Percentiles rank a stretch among this genome's conserved stretches.
These are phyloP conservation scores for Danio jaintianensis DNA, from an alignment of 2,797 vertebrate species.

Conservation along the genomic window DNA sequence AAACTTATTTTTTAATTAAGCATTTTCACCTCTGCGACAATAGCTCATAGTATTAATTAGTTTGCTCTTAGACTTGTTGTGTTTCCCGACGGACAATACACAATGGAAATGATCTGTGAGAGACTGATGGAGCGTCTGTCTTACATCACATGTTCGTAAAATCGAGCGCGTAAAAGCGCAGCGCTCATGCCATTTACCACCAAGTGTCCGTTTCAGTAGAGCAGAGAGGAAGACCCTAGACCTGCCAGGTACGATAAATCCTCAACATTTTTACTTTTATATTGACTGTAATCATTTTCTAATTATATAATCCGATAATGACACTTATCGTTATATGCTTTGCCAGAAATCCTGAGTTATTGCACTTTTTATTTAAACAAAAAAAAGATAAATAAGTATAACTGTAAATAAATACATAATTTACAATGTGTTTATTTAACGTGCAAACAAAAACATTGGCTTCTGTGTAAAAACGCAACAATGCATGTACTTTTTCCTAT, in stretches of 20 bases:
- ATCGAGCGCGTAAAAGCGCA: neutral
- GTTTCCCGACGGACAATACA: neutral
- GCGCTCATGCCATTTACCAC: neutral
- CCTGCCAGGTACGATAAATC: neutral
- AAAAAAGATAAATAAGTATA: neutral
- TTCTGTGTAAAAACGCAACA: neutral
- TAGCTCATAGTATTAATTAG: neutral
- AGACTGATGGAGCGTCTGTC: neutral
- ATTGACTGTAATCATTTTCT: neutral
- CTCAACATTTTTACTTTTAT: neutral
- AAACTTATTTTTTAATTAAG: no score
- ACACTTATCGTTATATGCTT: neutral
- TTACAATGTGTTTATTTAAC: neutral
- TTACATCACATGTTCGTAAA: constrained; percentile 6
- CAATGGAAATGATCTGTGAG: neutral
- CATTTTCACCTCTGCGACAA: neutral
- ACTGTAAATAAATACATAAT: neutral
- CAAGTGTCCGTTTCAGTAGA: neutral
- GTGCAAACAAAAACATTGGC: neutral
- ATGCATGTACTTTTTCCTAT: neutral
- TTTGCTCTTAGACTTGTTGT: neutral
- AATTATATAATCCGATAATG: neutral
- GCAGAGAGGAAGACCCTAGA: neutral
- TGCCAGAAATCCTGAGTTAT: neutral
- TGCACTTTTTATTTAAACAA: neutral